These are phyloP conservation scores for Cisticola juncidis DNA, from an alignment of 2,113 vertebrate genomes.

Conservation along the genomic window DNA sequence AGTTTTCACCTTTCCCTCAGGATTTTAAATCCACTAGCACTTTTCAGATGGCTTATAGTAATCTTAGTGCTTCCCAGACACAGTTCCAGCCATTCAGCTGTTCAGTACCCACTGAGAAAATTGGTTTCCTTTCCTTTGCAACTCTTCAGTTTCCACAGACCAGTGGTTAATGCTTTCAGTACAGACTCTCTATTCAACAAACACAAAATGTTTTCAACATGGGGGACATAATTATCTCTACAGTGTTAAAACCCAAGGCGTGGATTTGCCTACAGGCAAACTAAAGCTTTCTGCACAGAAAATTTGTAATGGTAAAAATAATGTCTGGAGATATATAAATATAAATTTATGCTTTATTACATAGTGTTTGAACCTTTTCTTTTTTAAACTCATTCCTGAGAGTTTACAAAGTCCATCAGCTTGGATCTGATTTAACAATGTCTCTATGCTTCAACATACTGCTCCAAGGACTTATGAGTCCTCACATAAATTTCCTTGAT, in stretches of 20 bases:
- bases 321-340: neutral
- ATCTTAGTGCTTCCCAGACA: neutral
- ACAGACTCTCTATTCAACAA: neutral
- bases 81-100: neutral
- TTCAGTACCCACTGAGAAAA: neutral
- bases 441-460: neutral
- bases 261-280: neutral
- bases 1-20: neutral
- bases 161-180: neutral
- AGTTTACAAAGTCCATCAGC: neutral
- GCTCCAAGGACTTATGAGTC: neutral
- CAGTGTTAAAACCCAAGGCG: neutral
- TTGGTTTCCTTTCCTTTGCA: neutral
- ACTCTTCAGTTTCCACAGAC: neutral
- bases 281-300: neutral
- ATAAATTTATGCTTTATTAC: neutral
- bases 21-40: neutral
- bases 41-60: neutral
- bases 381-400: neutral
- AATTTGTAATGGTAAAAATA: neutral
- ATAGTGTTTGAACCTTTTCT: neutral
- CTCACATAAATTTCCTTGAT: neutral
- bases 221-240: neutral
- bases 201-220: neutral
- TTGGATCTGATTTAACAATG: neutral